A percentile compares a stretch with the other conserved stretches of the same genome.
These are phyloP conservation scores for Microcebus tavaratra DNA, from an alignment of 2,113 vertebrate species.

Conservation along the genomic window DNA sequence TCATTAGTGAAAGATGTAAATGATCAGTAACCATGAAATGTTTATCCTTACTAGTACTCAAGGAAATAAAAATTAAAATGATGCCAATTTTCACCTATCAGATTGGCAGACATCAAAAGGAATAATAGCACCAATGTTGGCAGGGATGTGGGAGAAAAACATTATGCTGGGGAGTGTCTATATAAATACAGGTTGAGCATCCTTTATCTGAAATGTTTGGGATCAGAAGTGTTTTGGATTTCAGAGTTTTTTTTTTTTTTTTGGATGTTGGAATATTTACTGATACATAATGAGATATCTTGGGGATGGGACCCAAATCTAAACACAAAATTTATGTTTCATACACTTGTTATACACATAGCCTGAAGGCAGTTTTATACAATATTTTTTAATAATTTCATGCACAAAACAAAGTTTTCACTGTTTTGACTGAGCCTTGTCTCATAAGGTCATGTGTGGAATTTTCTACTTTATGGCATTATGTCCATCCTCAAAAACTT, in stretches of 20 bases:
- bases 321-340: not conserved
- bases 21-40: not conserved
- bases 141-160: not conserved
- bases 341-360: not conserved
- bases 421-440: not conserved
- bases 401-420: not conserved
- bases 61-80: constrained; percentile 44
- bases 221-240: not conserved
- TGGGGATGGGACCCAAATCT: not conserved
- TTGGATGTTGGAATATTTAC: not conserved
- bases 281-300: not conserved
- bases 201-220: not conserved
- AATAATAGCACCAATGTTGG: not conserved
- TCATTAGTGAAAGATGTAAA: constrained; percentile 23
- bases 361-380: not conserved
- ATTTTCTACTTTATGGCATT: not conserved
- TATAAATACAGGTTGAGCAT: not conserved
- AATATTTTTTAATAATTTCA: not conserved
- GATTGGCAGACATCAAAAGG: not conserved
- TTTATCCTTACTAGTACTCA: not conserved
- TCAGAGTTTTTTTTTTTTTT: not conserved
- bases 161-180: not conserved
- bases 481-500: not conserved
- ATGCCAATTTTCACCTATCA: not conserved
- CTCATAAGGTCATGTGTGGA: not conserved